phyloP scores from a whole-genome alignment of 2,797 vertebrate genomes.

The Harpagifer antarcticus region DNA sequence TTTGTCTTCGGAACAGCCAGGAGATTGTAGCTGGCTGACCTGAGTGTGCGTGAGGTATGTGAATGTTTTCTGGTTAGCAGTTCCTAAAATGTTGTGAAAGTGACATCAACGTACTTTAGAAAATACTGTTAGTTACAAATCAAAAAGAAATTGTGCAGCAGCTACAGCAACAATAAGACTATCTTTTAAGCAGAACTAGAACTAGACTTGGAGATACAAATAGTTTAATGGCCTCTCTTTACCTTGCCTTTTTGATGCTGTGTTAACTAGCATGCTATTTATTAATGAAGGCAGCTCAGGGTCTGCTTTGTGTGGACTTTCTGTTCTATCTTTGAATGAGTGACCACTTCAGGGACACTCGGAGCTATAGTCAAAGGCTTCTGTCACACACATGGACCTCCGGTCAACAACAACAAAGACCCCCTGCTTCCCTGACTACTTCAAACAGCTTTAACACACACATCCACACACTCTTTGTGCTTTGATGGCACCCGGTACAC shows the following conservation, averaged over 20 bases:
- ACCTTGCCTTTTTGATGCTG: background rate
- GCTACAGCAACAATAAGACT: background rate
- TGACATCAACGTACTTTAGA: background rate
- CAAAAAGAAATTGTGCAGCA: background rate
- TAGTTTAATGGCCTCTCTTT: background rate
- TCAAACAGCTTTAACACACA: conserved; percentile 29
- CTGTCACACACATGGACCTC: conserved; percentile 44
- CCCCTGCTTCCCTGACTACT: conserved; percentile 8
- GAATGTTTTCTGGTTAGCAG: too few species aligned
- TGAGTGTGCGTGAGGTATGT: too few species aligned
- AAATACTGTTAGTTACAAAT: background rate
- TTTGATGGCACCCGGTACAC: conserved; percentile 52
- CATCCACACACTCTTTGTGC: conserved; percentile 10
- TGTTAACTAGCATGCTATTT: background rate
- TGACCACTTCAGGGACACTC: conserved; percentile 42
- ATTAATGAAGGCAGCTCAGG: background rate
- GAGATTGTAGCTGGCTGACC: too few species aligned
- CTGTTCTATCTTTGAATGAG: conserved; percentile 27
- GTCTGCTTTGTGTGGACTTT: background rate
- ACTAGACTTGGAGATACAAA: background rate
- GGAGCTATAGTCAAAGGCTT: conserved; percentile 35
- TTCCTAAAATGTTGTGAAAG: background rate
- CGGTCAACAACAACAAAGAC: conserved; percentile 66
- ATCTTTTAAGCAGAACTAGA: background rate
- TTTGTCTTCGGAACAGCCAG: too few species aligned